Conservation (phyloP, 1,140 invertebrate genomes). For the Aphelinus atriplicis region DNA sequence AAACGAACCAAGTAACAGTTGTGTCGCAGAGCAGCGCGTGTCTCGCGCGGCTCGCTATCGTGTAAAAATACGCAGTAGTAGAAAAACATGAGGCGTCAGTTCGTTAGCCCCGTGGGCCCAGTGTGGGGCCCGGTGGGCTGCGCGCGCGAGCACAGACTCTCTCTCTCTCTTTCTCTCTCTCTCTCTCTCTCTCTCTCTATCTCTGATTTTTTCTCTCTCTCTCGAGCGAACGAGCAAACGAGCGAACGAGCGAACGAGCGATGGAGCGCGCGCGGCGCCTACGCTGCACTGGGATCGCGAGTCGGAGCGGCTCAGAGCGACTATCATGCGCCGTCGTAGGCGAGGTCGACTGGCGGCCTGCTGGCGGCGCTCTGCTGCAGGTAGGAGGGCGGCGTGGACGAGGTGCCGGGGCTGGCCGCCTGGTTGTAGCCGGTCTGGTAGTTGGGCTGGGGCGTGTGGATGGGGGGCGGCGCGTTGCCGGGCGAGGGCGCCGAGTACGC, state of each 20-base stretch:
- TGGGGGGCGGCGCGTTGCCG: conserved; percentile 54
- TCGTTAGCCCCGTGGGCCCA: neutral
- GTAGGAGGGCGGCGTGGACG: conserved; percentile 61
- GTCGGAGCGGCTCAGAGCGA: conserved; percentile 49
- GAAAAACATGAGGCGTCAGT: conserved; percentile 50
- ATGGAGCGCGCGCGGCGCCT: neutral
- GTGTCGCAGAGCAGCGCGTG: neutral
- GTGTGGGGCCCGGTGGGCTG: neutral
- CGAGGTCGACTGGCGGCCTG: conserved; percentile 62
- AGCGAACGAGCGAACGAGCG: neutral
- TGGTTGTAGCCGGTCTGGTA: conserved; percentile 56
- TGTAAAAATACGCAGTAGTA: conserved; percentile 58
- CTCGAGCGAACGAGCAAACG: conserved; percentile 16
- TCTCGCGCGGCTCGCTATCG: conserved; percentile 40
- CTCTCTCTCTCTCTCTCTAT: neutral
- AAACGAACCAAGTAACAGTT: neutral
- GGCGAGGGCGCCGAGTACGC: conserved; percentile 59
- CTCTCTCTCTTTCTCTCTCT: neutral
- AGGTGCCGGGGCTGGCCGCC: conserved; percentile 52
- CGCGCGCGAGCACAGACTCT: neutral
- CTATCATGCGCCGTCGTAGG: conserved; percentile 66
- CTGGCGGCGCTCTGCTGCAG: conserved; percentile 51
- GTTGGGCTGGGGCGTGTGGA: conserved; percentile 60
- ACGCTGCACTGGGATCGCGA: neutral
- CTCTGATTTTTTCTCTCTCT: neutral